Base-by-base conservation (phyloP, 2,888 invertebrate species). In the Agonopterix heracliana region DNA sequence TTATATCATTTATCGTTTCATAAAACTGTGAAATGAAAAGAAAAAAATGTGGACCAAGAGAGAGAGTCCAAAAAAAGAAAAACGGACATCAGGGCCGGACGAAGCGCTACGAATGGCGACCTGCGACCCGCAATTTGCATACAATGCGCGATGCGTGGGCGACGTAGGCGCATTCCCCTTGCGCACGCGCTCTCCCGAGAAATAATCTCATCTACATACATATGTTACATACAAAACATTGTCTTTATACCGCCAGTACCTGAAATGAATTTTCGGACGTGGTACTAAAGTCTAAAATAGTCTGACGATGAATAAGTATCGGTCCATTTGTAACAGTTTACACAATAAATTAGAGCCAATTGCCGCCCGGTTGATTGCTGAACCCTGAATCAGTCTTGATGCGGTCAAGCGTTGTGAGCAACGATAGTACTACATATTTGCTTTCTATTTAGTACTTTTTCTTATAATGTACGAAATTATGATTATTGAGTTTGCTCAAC, bases 121-220 rank as follows among this genome's bases (percentile, higher is more conserved):
- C 87, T 83, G 81, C 84, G 86, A 88, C 87, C 87, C 68, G 60
- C 71, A 60, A 87, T 88, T 85, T 86, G 82, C 88, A 88, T 88
- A 88, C 88, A 88, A 88, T 87, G 78, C 64, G 56, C 55, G 53
- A 56, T 68, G 83, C 80, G 86, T 85, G 81, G 86, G 86, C 78
- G 78, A 69, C 56, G 54, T 50, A 40, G 44, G 53, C 54, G 50
- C 53, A 54, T 55, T 55, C 55, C 47, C 17, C 41, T 26, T 35
- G 47, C 53, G 48, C 49, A 45, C 45, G 51, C 43, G 49, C 44
- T 41, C 44, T 34, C 38, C 38, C 26, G 26, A 26, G 26, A 26
- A 26, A 26, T 26, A 26, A 26, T 26, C 26, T 26, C 26, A 26
- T 26, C 26, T 5, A 26, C 26, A 26, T 26, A 26, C 26, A 12